phyloP scores from a whole-genome alignment of 2,113 vertebrate species.

The Myocastor coypus region DNA sequence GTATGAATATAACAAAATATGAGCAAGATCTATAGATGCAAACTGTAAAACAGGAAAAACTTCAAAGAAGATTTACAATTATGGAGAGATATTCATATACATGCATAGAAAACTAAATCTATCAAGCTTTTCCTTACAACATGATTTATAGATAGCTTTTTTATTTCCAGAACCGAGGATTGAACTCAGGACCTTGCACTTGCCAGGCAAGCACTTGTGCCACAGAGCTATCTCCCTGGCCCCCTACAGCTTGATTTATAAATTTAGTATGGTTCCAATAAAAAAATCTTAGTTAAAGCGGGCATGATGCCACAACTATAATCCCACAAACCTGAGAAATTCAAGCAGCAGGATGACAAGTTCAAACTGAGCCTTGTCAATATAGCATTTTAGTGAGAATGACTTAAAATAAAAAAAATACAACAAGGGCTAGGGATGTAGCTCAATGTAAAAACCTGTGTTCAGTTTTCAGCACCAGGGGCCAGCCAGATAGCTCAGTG shows the following conservation, averaged over 20 bases:
- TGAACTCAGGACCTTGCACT: no score
- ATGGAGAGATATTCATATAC: background rate
- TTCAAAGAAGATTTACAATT: background rate
- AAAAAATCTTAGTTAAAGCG: background rate
- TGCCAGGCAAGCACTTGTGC: no score
- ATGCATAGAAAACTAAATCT: background rate
- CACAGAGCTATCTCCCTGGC: no score
- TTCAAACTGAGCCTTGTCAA: background rate
- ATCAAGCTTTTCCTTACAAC: background rate
- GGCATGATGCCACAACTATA: background rate
- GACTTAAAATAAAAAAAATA: background rate
- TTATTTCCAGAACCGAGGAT: no score
- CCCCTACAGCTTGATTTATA: background rate
- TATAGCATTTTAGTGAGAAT: background rate
- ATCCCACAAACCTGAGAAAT: background rate
- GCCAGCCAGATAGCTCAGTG: no score
- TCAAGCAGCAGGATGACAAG: background rate
- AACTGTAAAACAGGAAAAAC: background rate
- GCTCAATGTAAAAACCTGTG: background rate
- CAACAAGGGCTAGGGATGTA: background rate
- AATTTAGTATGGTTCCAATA: background rate
- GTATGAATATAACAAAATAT: background rate
- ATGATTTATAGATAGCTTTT: background rate
- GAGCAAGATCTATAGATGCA: background rate
- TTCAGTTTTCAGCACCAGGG: background rate